Base-by-base conservation (phyloP, 2,888 invertebrate genomes). In the Caenorhabditis parvicauda region DNA sequence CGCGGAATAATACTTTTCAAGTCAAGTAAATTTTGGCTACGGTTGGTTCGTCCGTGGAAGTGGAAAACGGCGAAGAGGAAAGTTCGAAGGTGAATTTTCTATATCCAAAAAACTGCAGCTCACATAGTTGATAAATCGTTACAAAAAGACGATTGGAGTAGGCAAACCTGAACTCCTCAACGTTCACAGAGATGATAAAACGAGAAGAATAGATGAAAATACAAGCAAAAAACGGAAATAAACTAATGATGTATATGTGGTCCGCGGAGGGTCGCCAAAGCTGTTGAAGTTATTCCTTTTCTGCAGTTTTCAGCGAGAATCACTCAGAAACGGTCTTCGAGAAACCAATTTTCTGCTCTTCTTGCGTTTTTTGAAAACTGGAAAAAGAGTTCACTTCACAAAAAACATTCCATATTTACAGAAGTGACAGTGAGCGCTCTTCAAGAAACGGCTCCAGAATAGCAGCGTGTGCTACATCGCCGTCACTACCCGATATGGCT, bases 21-120 rank as follows among this genome's bases (percentile, higher is more conserved):
- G 38, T 65, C 65, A 17, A 53, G 65, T n/a, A 74, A 73, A 46
- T 79, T 79, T 56, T 79, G 79, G 79, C 62, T 76, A 14, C 68
- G 76, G 2, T 62, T 79, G 14, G 62, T 79, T n/a, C 62, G 74
- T 37, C 79, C 79, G 5, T 79, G 77, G 77, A 77, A 77, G 60
- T 77, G 77, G 77, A 46, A 64, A 29, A 58, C 64, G 37, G 37
- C 60, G 44, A 58, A 62, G 38, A 38, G 60, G 27, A 69, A 65
- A 62, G 59, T 66, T 42, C 58, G 60, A 50, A 70, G 68, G 70
- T 67, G 43, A n/a, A 38, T 21, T 12, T 29, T 46, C 7, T 46
- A n/a, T n/a, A n/a, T n/a, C n/a, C n/a, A n/a, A n/a, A n/a, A n/a
- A n/a, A n/a, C n/a, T n/a, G n/a, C n/a, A n/a, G n/a, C n/a, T n/a